These are phyloP conservation scores for Muscicapa comitata DNA, from an alignment of 2,797 vertebrate species.

Conservation along the genomic window DNA sequence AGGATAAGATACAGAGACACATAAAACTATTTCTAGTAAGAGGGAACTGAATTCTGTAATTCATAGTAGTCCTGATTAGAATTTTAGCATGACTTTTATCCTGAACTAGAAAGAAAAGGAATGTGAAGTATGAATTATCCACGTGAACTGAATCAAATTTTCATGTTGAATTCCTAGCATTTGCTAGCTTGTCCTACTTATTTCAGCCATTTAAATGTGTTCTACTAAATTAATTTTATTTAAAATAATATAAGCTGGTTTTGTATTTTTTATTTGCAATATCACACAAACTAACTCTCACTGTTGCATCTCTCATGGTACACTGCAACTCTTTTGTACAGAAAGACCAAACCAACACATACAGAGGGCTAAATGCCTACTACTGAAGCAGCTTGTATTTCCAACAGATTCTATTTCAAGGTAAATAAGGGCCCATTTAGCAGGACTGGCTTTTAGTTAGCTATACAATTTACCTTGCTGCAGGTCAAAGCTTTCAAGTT, in stretches of 20 bases:
- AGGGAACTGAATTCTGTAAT: neutral
- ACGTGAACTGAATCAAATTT: conserved; percentile 16
- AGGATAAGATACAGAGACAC: neutral
- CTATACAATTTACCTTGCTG: conserved; percentile 28
- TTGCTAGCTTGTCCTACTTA: conserved; percentile 12
- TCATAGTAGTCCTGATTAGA: neutral
- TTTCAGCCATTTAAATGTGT: neutral
- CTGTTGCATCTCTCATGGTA: neutral
- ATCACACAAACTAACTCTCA: neutral
- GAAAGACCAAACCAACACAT: neutral
- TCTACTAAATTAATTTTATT: neutral
- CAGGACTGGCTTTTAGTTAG: neutral
- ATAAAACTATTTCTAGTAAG: neutral
- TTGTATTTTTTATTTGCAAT: neutral
- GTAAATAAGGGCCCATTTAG: conserved; percentile 54
- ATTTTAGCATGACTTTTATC: neutral
- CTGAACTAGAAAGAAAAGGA: neutral
- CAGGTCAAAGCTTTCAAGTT: conserved; percentile 27
- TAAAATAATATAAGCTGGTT: neutral
- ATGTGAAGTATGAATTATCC: conserved; percentile 13
- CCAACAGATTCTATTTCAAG: conserved; percentile 26
- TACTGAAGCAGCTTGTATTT: neutral
- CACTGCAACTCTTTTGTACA: neutral
- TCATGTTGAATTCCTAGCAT: neutral
- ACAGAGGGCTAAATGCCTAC: neutral